Base-by-base conservation (phyloP, 2,888 invertebrate genomes). In the Lepidonotus clava region DNA sequence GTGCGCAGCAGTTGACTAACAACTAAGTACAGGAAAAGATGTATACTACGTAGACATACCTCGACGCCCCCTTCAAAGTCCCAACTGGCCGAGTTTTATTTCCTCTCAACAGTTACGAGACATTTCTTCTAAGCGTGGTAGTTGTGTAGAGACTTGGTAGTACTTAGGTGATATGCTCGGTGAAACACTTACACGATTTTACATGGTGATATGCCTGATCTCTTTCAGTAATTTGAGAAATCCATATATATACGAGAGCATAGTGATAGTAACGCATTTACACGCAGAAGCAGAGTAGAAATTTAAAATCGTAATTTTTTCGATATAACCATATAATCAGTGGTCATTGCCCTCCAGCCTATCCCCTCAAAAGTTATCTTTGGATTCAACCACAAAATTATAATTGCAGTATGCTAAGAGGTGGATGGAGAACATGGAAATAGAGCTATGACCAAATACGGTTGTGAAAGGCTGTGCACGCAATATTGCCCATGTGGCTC, bases 401-500 rank as follows among this genome's bases (percentile, higher is more conserved):
- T n/a, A n/a, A n/a, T n/a, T n/a, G n/a, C n/a, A n/a, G n/a, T n/a
- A n/a, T n/a, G n/a, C n/a, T n/a, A n/a, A n/a, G n/a, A n/a, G n/a
- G n/a, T n/a, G n/a, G n/a, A n/a, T n/a, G n/a, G n/a, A n/a, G n/a
- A n/a, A n/a, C n/a, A n/a, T n/a, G n/a, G n/a, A n/a, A n/a, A n/a
- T n/a, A n/a, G n/a, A n/a, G n/a, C n/a, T n/a, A n/a, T n/a, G n/a
- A n/a, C n/a, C n/a, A n/a, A n/a, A n/a, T 38, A 6, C 36, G 71
- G 71, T 71, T 71, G 71, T 38, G 34, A 71, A n/a, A 71, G 71
- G 71, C 71, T 71, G 71, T 71, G 71, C n/a, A 38, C 38, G 71
- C 71, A 71, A 34, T 71, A 71, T 38, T 71, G 71, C 71, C 71
- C 71, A 2, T 38, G 18, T 14, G 40, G 80, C 32, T 28, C 14